Conservation (phyloP, 1,140 invertebrate species). For the Linepithema humile region DNA sequence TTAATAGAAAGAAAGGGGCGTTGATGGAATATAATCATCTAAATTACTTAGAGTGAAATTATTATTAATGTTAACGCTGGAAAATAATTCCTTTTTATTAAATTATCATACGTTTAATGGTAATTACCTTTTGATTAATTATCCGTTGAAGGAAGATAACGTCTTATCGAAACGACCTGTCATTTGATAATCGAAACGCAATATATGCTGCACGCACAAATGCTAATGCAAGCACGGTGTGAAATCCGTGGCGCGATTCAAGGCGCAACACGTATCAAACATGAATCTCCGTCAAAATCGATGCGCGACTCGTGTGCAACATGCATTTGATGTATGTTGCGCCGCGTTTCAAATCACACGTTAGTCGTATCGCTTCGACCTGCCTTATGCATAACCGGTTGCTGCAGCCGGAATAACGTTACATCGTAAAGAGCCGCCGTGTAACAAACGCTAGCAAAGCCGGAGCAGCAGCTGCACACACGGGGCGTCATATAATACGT, state of each 20-base stretch:
- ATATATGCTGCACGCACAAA: neutral
- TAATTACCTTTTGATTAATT: neutral
- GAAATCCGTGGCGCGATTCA: slow-evolving; percentile 12
- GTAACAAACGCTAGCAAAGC: slow-evolving; percentile 40
- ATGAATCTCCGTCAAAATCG: slow-evolving; percentile 55
- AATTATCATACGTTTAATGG: neutral
- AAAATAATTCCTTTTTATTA: neutral
- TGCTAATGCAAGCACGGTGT: neutral
- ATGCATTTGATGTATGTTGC: slow-evolving; percentile 51
- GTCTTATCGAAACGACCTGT: neutral
- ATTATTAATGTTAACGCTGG: no score
- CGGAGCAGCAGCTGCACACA: neutral
- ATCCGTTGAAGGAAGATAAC: neutral
- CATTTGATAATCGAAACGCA: neutral
- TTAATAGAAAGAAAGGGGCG: neutral
- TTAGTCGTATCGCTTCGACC: slow-evolving; percentile 42
- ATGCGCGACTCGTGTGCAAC: slow-evolving; percentile 50
- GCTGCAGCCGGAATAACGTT: slow-evolving; percentile 29
- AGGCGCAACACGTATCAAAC: slow-evolving; percentile 48
- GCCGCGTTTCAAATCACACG: slow-evolving; percentile 22
- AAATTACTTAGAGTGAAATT: neutral
- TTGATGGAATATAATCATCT: neutral
- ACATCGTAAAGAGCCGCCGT: slow-evolving; percentile 39
- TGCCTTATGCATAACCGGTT: slow-evolving; percentile 50
- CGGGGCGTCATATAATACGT: slow-evolving; percentile 1